These are phyloP conservation scores for Cyprinus carpio DNA, from an alignment of 2,113 vertebrate species.

Conservation along the genomic window DNA sequence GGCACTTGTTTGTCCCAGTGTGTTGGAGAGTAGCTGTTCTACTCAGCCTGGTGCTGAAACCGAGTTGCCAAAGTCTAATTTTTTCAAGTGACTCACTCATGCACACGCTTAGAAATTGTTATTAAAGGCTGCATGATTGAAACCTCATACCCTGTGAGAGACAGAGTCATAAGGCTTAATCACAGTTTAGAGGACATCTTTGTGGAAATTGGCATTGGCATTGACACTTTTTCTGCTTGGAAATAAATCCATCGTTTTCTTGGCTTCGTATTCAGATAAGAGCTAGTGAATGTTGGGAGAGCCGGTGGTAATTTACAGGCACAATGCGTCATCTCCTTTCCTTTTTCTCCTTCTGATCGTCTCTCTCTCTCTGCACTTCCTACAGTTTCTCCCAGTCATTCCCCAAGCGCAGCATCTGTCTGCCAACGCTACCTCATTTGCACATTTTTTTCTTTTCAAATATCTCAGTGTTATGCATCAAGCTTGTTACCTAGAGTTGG, in stretches of 20 bases:
- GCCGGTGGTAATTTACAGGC: conserved; percentile 37
- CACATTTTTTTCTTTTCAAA: conserved; percentile 19
- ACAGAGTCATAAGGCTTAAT: conserved; percentile 52
- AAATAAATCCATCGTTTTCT: conserved; percentile 49
- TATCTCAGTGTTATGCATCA: conserved; percentile 6
- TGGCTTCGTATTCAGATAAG: conserved; percentile 53
- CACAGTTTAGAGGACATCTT: conserved; percentile 54
- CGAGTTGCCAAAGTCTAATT: neutral
- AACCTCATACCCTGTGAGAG: conserved; percentile 56
- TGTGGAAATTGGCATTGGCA: conserved; percentile 49
- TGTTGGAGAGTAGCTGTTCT: neutral
- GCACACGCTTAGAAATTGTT: conserved; percentile 45
- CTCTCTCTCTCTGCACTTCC: neutral
- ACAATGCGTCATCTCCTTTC: conserved; percentile 44
- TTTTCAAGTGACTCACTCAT: conserved; percentile 48
- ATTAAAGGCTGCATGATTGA: conserved; percentile 62
- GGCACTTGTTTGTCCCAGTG: conserved; percentile 25
- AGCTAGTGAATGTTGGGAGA: conserved; percentile 10
- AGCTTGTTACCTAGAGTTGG: conserved; percentile 11
- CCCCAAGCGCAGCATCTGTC: conserved; percentile 26
- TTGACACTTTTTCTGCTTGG: conserved; percentile 15
- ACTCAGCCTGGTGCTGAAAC: conserved; percentile 2
- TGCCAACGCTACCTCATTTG: conserved; percentile 19
- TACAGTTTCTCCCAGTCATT: neutral
- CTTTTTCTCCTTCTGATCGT: conserved; percentile 33